A percentile compares a stretch with the other conserved stretches of the same genome.
phyloP scores from a whole-genome alignment of 2,888 invertebrate species.

The Brenthis hecate region DNA sequence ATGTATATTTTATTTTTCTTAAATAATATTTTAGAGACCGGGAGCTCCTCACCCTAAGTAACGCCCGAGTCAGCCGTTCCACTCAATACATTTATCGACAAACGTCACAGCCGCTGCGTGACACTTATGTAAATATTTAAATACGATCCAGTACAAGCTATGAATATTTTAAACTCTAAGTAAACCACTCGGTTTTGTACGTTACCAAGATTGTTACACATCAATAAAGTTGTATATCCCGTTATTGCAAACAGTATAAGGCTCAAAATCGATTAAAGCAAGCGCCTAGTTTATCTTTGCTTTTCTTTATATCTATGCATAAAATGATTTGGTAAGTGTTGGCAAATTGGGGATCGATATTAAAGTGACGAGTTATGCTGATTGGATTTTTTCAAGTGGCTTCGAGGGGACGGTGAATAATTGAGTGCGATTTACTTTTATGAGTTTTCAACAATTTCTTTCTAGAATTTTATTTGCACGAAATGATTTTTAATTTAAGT shows the following conservation, averaged over 20 bases:
- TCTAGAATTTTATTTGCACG: slow-evolving; percentile 42
- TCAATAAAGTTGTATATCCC: slow-evolving; percentile 62
- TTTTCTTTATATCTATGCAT: slow-evolving; percentile 73
- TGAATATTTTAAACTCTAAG: slow-evolving; percentile 83
- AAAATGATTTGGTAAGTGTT: slow-evolving; percentile 79
- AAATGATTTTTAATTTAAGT: slow-evolving; percentile 35
- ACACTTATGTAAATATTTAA: slow-evolving; percentile 84
- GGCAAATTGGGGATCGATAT: slow-evolving; percentile 79
- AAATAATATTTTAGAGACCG: slow-evolving; percentile 13
- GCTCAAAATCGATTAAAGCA: slow-evolving; percentile 54
- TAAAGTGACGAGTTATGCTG: slow-evolving; percentile 81
- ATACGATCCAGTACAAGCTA: slow-evolving; percentile 83
- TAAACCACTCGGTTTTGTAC: slow-evolving; percentile 76
- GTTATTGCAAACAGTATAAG: slow-evolving; percentile 56
- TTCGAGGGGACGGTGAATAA: slow-evolving; percentile 74
- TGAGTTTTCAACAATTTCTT: slow-evolving; percentile 47
- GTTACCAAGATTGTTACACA: slow-evolving; percentile 61
- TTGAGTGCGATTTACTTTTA: slow-evolving; percentile 73
- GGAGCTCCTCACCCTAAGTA: slow-evolving; percentile 42
- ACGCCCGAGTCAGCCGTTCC: slow-evolving; percentile 59
- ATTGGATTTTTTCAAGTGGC: slow-evolving; percentile 81
- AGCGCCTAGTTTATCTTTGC: slow-evolving; percentile 50
- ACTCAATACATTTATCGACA: slow-evolving; percentile 79
- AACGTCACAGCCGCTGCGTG: slow-evolving; percentile 78
- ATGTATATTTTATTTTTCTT: slow-evolving; percentile 5